Conservation (phyloP, 2,113 vertebrate species). For the Leiothrix lutea region DNA sequence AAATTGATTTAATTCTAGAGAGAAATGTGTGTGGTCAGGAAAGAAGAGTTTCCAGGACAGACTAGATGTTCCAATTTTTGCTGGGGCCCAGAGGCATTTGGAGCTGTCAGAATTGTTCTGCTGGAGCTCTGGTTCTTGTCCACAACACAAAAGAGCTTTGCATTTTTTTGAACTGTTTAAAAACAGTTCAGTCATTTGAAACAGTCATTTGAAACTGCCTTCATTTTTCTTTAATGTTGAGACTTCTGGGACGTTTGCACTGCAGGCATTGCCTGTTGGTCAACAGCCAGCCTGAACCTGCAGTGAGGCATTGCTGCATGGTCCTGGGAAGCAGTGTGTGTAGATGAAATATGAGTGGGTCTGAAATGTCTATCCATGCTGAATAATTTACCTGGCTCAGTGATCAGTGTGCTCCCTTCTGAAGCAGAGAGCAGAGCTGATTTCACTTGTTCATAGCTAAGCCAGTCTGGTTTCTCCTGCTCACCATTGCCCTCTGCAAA, state of each 20-base stretch:
- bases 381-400: neutral
- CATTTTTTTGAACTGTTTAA: neutral
- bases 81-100: neutral
- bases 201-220: neutral
- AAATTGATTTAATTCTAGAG: neutral
- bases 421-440: neutral
- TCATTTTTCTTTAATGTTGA: neutral
- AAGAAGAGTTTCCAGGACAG: neutral
- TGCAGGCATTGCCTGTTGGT: neutral
- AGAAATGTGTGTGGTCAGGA: neutral
- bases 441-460: neutral
- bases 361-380: neutral
- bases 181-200: too few relatives aligned
- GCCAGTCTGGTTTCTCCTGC: neutral
- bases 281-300: neutral
- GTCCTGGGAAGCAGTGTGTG: neutral
- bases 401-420: neutral
- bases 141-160: neutral
- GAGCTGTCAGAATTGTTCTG: neutral
- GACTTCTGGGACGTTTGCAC: neutral
- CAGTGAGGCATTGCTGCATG: neutral
- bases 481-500: neutral
- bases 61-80: neutral
- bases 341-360: neutral
- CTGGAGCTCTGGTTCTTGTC: neutral